Evolutionary conservation across 2,113 vertebrate species (phyloP).

Genomic region (Agelaius phoeniceus): DNA sequence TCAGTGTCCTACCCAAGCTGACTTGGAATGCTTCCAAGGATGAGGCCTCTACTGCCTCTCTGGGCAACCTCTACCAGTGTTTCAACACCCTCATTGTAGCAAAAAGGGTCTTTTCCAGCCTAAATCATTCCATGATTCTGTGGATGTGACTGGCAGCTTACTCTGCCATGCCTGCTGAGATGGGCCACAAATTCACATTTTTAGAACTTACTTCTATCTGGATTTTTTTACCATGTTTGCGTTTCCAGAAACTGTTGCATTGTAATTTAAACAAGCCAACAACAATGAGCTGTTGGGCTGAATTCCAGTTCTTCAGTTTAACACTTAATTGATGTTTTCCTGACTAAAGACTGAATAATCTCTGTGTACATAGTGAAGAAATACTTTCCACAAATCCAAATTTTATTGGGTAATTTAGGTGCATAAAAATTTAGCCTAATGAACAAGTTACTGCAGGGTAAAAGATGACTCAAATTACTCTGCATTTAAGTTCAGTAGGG

Average conservation of each 20-base stretch:
- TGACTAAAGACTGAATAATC: background rate
- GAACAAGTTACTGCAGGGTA: slow-evolving; percentile 10
- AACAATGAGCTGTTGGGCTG: background rate
- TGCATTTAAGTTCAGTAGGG: background rate
- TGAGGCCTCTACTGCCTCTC: too few species aligned
- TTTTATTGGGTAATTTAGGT: background rate
- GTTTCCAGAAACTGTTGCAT: background rate
- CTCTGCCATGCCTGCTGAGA: background rate
- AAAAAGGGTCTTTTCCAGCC: background rate
- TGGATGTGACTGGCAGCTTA: background rate
- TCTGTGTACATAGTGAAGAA: background rate
- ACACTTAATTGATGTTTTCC: slow-evolving; percentile 15
- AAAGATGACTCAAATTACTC: slow-evolving; percentile 12
- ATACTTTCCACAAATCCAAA: background rate
- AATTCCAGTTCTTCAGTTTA: slow-evolving; percentile 7
- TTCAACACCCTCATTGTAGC: background rate
- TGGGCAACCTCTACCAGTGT: background rate
- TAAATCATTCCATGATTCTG: background rate
- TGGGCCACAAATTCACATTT: background rate
- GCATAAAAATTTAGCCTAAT: background rate
- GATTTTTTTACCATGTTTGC: background rate
- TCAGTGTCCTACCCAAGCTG: background rate
- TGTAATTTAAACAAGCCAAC: background rate
- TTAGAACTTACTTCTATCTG: background rate
- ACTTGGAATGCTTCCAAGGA: background rate